phyloP scores from a whole-genome alignment of 2,888 invertebrate species.

The Lochmaea crataegi region DNA sequence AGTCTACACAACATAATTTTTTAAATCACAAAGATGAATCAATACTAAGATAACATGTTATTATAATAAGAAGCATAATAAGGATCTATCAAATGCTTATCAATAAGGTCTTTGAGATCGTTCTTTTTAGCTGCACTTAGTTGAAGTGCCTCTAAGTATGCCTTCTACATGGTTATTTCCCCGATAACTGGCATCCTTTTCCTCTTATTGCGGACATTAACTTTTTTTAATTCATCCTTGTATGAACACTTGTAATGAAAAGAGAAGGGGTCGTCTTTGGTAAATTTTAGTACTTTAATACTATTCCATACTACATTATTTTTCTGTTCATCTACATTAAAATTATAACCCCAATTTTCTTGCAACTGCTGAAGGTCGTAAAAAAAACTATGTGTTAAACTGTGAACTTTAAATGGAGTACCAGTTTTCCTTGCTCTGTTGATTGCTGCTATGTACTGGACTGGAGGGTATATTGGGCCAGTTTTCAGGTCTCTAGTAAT shows the following conservation, averaged over 20 bases:
- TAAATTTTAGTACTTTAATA: background rate
- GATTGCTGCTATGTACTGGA: background rate
- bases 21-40: too few species aligned
- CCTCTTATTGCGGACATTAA: background rate
- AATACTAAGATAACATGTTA: background rate
- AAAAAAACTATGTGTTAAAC: background rate
- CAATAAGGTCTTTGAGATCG: background rate
- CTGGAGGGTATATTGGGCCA: background rate
- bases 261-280: background rate
- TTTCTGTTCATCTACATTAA: background rate
- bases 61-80: background rate
- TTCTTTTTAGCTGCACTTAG: background rate
- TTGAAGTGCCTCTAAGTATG: background rate
- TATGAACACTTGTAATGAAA: background rate
- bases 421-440: background rate
- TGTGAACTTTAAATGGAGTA: background rate
- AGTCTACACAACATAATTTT: too few species aligned
- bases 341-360: background rate
- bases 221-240: background rate
- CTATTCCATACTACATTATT: background rate
- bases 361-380: background rate
- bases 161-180: background rate
- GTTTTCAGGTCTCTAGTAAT: constrained; percentile 1
- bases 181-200: background rate
- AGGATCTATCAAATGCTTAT: background rate